phyloP scores from a whole-genome alignment of 2,113 vertebrate genomes.

The Chionis minor region DNA sequence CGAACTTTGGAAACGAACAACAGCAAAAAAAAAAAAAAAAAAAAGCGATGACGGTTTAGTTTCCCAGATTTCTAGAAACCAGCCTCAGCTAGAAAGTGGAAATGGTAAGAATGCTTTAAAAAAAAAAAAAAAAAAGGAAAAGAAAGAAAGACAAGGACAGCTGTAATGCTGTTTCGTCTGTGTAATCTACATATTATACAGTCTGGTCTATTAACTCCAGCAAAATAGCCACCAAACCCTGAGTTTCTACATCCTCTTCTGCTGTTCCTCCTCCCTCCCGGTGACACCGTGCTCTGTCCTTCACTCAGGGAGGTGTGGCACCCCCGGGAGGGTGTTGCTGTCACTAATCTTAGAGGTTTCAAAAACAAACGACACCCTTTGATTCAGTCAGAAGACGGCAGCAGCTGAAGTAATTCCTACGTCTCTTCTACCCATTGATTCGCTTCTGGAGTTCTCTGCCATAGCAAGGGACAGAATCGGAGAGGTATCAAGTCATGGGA shows the following conservation, averaged over 20 bases:
- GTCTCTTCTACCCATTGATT: background rate
- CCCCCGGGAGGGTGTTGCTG: background rate
- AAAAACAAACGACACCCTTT: background rate
- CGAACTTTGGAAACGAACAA: background rate
- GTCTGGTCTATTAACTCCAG: background rate
- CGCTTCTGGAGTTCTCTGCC: background rate
- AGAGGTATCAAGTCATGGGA: background rate
- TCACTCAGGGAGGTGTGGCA: background rate
- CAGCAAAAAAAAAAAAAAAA: background rate
- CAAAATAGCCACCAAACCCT: background rate
- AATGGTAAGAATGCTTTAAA: background rate
- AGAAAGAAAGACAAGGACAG: background rate
- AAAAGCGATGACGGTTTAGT: too few species aligned
- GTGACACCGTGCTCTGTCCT: accelerated
- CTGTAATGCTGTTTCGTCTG: background rate
- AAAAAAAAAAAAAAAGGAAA: background rate
- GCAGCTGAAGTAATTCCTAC: background rate
- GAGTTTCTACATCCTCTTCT: background rate
- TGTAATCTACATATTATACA: too few species aligned
- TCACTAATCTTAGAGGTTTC: background rate
- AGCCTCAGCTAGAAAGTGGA: background rate
- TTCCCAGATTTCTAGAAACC: background rate
- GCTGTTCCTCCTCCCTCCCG: background rate
- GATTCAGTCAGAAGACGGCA: background rate
- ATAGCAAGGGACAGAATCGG: background rate